phyloP scores from a whole-genome alignment of 1,140 invertebrate genomes.

The Galendromus occidentalis region DNA sequence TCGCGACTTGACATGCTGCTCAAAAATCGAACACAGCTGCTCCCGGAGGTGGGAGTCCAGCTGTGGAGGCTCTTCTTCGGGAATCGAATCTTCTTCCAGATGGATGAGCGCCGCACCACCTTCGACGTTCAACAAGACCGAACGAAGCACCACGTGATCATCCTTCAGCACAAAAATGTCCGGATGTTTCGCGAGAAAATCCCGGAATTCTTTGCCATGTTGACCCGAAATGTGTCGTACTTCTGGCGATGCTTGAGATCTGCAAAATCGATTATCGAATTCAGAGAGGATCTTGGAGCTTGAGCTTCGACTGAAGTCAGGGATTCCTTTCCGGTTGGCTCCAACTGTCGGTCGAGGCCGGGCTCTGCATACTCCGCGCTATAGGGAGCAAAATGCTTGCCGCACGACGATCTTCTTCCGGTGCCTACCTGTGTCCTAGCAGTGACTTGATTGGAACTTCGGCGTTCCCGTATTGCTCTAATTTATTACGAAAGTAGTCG shows the following conservation, averaged over 20 bases:
- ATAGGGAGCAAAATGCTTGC: no score
- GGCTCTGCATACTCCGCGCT: no score
- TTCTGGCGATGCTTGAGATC: constrained; percentile 60
- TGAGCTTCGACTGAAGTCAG: no score
- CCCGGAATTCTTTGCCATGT: constrained; percentile 77
- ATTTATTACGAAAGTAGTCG: constrained; percentile 63
- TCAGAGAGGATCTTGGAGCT: no score
- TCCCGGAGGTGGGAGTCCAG: constrained; percentile 23
- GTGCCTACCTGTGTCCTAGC: constrained; percentile 56
- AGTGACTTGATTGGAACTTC: constrained; percentile 67
- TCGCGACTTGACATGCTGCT: constrained; percentile 18
- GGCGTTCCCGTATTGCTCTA: constrained; percentile 23
- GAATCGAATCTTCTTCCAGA: constrained; percentile 9
- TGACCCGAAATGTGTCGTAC: constrained; percentile 81
- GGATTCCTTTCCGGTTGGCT: no score
- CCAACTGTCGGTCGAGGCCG: no score
- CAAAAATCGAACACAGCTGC: constrained; percentile 18
- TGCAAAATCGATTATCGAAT: constrained; percentile 13
- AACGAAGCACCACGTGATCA: constrained; percentile 48
- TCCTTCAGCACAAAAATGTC: constrained; percentile 69
- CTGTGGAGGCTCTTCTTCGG: constrained; percentile 18
- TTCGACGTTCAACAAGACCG: constrained; percentile 45
- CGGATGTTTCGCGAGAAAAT: constrained; percentile 63
- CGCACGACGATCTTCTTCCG: not conserved
- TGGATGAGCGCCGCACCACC: constrained; percentile 16